These are phyloP conservation scores for Holacanthella duospinosa DNA, from an alignment of 2,888 invertebrate genomes.

Conservation along the genomic window DNA sequence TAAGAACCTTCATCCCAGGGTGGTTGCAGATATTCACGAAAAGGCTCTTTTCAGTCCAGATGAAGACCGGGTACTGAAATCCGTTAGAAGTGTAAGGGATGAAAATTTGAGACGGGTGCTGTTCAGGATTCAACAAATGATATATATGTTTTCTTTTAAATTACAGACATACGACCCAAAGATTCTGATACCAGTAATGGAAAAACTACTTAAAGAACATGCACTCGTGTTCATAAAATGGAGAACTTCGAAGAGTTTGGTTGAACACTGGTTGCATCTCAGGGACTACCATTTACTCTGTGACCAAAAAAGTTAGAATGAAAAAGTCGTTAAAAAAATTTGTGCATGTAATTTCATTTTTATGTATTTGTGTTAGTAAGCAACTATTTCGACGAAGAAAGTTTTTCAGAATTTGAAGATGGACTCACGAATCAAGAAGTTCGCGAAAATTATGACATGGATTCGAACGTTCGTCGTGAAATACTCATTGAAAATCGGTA, in stretches of 20 bases:
- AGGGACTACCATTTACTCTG: slow-evolving; percentile 83
- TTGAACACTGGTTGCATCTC: slow-evolving; percentile 83
- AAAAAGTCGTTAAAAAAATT: background rate
- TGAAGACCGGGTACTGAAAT: slow-evolving; percentile 77
- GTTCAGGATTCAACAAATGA: background rate
- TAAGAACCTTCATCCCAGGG: slow-evolving; percentile 83
- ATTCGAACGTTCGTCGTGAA: slow-evolving; percentile 12
- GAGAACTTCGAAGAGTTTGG: slow-evolving; percentile 71
- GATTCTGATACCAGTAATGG: slow-evolving; percentile 2
- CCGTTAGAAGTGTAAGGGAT: slow-evolving; percentile 60
- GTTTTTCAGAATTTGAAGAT: slow-evolving; percentile 86
- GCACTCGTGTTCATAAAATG: slow-evolving; percentile 76
- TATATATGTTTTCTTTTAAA: background rate
- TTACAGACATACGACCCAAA: slow-evolving; percentile 14
- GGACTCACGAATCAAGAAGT: slow-evolving; percentile 59
- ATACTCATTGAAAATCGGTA: slow-evolving; percentile 13
- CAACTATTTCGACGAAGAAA: slow-evolving; percentile 38
- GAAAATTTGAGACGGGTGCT: background rate
- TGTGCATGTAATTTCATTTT: background rate
- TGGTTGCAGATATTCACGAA: slow-evolving; percentile 74
- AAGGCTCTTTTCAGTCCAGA: slow-evolving; percentile 78
- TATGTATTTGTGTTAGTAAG: slow-evolving; percentile 12
- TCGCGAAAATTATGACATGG: slow-evolving; percentile 8
- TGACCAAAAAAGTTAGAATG: slow-evolving; percentile 57
- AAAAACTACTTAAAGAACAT: slow-evolving; percentile 70